Evolutionary conservation across 2,797 vertebrate species (phyloP).

Genomic region (Tiaroga cobitis): DNA sequence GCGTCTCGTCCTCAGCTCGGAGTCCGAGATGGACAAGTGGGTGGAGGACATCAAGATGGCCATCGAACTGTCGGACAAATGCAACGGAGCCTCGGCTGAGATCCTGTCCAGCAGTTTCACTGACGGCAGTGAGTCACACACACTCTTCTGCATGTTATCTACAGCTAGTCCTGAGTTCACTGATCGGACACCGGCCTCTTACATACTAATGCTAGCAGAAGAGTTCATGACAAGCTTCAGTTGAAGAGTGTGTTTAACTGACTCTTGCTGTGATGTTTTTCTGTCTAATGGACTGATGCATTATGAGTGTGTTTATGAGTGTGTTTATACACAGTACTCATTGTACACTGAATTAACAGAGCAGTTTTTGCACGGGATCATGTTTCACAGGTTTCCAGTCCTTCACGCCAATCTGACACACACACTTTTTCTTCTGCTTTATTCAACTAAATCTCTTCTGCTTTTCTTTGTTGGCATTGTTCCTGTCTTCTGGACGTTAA

Average conservation of each 20-base stretch:
- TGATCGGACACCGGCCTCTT: not conserved
- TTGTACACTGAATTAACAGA: not conserved
- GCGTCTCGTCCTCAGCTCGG: conserved; percentile 73
- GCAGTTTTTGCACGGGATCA: not conserved
- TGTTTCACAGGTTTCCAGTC: conserved; percentile 1
- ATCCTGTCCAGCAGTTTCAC: conserved; percentile 79
- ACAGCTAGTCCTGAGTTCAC: not conserved
- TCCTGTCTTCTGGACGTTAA: not conserved
- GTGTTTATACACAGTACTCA: not conserved
- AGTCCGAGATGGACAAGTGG: conserved; percentile 94
- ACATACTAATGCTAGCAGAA: not conserved
- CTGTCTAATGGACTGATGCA: not conserved
- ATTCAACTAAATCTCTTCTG: not conserved
- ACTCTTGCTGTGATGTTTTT: not conserved
- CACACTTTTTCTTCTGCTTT: not conserved
- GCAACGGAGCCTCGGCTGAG: conserved; percentile 84
- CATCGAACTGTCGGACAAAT: conserved; percentile 88
- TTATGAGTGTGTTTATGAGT: not conserved
- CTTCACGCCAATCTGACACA: not conserved
- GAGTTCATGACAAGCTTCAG: too few relatives aligned
- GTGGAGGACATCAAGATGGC: conserved; percentile 93
- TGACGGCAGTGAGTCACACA: conserved; percentile 87
- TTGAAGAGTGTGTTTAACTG: not conserved
- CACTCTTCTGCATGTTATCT: not conserved
- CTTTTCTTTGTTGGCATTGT: not conserved